phyloP scores from a whole-genome alignment of 1,140 invertebrate species.

The Trachelipus rathkii region DNA sequence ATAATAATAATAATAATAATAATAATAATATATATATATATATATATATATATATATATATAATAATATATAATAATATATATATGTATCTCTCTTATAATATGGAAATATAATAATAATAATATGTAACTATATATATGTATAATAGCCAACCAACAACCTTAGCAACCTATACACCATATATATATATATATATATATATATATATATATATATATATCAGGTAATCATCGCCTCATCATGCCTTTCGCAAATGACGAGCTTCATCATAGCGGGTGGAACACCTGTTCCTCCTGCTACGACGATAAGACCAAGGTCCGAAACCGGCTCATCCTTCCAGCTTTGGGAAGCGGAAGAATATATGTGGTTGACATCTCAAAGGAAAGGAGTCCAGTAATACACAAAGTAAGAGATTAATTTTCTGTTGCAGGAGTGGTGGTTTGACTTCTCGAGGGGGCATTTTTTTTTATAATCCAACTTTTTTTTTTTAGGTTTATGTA shows the following conservation, averaged over 20 bases:
- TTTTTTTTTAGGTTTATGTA: too few relatives aligned
- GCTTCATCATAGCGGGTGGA: slow-evolving; percentile 93
- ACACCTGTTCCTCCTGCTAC: slow-evolving; percentile 63
- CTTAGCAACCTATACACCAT: too few relatives aligned
- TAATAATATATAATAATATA: background rate
- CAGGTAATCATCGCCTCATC: slow-evolving; percentile 83
- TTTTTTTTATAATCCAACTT: too few relatives aligned
- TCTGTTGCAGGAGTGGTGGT: background rate
- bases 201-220: background rate
- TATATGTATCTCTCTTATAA: too few relatives aligned
- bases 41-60: too few relatives aligned
- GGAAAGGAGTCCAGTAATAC: slow-evolving; percentile 60
- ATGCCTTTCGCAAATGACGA: slow-evolving; percentile 79
- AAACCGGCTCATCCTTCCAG: slow-evolving; percentile 69
- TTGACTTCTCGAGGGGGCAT: background rate
- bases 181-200: slow-evolving; percentile 11
- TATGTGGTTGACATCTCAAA: slow-evolving; percentile 79
- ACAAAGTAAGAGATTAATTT: slow-evolving; percentile 56
- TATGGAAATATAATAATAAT: too few relatives aligned
- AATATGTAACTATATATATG: too few relatives aligned
- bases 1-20: too few relatives aligned
- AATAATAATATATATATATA: too few relatives aligned
- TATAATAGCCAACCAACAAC: too few relatives aligned
- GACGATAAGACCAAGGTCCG: slow-evolving; percentile 40
- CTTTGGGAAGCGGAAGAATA: slow-evolving; percentile 73